Conservation (phyloP, 2,113 vertebrate genomes). For the Aegithalos caudatus region DNA sequence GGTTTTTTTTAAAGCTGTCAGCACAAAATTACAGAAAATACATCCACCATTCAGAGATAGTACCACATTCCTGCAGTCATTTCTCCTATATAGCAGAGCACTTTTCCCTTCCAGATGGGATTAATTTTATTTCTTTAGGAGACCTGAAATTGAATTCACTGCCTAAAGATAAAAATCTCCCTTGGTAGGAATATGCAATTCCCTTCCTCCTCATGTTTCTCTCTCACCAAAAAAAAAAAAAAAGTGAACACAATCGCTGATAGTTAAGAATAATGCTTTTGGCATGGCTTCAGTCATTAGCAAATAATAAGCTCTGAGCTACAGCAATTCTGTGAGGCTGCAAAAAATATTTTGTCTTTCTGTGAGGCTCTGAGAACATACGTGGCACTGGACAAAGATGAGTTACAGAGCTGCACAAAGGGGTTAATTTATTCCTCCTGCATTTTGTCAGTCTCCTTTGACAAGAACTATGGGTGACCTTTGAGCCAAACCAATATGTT, state of each 20-base stretch:
- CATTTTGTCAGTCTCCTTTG: conserved; percentile 30
- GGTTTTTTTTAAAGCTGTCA: neutral
- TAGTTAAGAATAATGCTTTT: conserved; percentile 23
- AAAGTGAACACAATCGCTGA: neutral
- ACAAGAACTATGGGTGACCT: conserved; percentile 32
- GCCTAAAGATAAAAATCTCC: conserved; percentile 66
- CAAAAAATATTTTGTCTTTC: conserved; percentile 13
- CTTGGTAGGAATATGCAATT: conserved; percentile 53
- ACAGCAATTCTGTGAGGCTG: neutral
- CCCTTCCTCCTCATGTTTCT: conserved; percentile 51
- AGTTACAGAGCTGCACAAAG: conserved; percentile 39
- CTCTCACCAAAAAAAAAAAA: neutral
- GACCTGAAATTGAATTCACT: conserved; percentile 57
- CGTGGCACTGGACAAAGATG: neutral
- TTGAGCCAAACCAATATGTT: conserved; percentile 21
- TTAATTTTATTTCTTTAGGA: conserved; percentile 54
- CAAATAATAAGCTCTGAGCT: conserved; percentile 6
- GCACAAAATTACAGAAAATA: conserved; percentile 27
- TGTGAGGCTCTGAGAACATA: neutral
- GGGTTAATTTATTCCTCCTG: conserved; percentile 55
- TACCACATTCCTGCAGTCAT: neutral
- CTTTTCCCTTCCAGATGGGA: conserved; percentile 60
- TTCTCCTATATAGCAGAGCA: neutral
- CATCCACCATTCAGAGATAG: neutral
- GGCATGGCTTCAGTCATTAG: conserved; percentile 6